phyloP scores from a whole-genome alignment of 2,113 vertebrate genomes.

The Strigops habroptila region DNA sequence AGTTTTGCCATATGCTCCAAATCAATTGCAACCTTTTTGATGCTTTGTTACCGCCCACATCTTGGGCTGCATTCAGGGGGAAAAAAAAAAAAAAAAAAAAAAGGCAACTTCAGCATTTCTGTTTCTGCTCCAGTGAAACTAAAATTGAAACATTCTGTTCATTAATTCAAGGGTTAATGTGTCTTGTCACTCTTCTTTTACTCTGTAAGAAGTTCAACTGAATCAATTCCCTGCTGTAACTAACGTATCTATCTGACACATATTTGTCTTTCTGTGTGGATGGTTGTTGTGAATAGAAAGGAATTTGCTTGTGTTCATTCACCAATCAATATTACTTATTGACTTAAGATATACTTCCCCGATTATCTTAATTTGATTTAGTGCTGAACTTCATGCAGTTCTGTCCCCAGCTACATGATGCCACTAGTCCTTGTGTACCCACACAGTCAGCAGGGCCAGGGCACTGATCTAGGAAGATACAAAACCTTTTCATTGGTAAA shows the following conservation, averaged over 20 bases:
- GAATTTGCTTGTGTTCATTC: neutral
- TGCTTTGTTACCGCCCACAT: conserved; percentile 22
- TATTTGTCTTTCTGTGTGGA: neutral
- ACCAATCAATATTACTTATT: neutral
- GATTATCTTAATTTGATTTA: neutral
- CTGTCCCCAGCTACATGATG: neutral
- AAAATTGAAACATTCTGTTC: conserved; percentile 44
- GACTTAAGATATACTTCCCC: neutral
- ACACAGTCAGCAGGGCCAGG: neutral
- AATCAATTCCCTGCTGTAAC: neutral
- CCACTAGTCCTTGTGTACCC: neutral
- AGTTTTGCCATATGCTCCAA: conserved; percentile 58
- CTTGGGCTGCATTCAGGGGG: conserved; percentile 31
- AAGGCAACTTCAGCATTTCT: neutral
- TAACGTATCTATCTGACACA: neutral
- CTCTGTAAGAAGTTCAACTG: neutral
- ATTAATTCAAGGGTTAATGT: conserved; percentile 27
- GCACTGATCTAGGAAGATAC: neutral
- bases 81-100: neutral
- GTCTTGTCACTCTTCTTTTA: neutral
- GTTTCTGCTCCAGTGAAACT: conserved; percentile 12
- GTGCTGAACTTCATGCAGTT: neutral
- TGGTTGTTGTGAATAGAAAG: neutral
- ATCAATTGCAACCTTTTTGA: conserved; percentile 41
- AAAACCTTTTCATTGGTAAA: neutral